Evolutionary conservation across 2,113 vertebrate genomes (phyloP), one percentile per base, ranked within the genome.

Genomic region (Bos taurus): DNA sequence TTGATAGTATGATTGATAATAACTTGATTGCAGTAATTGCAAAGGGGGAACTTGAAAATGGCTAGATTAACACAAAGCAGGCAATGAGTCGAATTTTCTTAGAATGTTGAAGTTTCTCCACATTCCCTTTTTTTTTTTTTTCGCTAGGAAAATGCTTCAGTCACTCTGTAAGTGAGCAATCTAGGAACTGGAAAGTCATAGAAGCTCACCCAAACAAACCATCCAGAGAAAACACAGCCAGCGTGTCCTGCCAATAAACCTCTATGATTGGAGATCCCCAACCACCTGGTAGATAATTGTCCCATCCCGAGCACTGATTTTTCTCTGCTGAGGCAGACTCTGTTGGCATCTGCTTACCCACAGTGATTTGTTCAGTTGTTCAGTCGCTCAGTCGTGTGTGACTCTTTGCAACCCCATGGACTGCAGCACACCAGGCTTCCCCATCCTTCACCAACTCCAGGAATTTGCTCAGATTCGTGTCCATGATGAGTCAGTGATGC

Each of bases 1-100:
- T 99, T 99, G 99, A 99, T 99, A 99, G 98, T 97, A 98, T 99
- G 99, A 99, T 99, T 99, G 99, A 99, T 99, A 99, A 98, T 97
- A 99, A 98, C 98, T 98, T 99, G 99, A 99, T 99, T 99, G 98
- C 99, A 99, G 99, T 99, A 99, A 99, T 99, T 99, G 99, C 98
- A 98, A 98, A 99, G 99, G 99, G 95, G 93, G 97, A 98, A 94
- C 98, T 98, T 95, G 95, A 93, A 99, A 99, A 99, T 98, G 98
- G 99, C 99, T 99, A 99, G 97, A 98, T 99, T 99, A 99, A 99
- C 99, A 98, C 99, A 99, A 99, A 56, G 95, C 98, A 99, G 99
- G 99, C 99, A 99, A 98, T 97, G 99, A 98, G 93, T 95, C 97
- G 85, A 92, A 99, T 99, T 99, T 99, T 99, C 99, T 99, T 99